Conservation (phyloP, 2,113 vertebrate species). For the Gnathonemus longibarbis region DNA sequence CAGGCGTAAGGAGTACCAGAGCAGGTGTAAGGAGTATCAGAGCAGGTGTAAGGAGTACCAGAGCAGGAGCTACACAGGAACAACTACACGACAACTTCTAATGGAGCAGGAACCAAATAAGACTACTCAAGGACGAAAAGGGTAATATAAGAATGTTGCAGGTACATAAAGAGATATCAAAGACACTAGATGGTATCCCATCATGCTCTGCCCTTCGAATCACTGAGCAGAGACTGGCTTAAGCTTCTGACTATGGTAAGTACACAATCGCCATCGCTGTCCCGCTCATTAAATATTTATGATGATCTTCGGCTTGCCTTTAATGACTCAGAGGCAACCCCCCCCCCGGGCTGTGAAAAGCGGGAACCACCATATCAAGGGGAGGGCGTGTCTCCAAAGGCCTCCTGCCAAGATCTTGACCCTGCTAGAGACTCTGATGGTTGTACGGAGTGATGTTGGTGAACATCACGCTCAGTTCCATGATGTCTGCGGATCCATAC, state of each 20-base stretch:
- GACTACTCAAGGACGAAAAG: background rate
- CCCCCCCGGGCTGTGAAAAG: background rate
- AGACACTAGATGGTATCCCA: background rate
- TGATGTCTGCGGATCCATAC: conserved; percentile 33
- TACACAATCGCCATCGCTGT: background rate
- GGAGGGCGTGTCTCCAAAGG: background rate
- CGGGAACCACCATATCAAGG: background rate
- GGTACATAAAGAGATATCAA: background rate
- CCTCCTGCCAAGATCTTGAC: background rate
- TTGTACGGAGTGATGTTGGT: background rate
- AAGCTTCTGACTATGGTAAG: background rate
- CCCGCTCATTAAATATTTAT: conserved; percentile 51
- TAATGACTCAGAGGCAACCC: conserved; percentile 31
- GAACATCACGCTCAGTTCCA: background rate
- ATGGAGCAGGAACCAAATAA: background rate
- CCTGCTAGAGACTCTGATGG: background rate
- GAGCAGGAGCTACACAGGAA: background rate
- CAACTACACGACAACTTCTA: background rate
- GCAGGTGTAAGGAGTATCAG: background rate
- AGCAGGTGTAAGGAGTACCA: background rate
- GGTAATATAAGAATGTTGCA: background rate
- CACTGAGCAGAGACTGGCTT: background rate
- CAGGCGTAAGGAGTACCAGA: background rate
- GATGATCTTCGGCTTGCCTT: conserved; percentile 22
- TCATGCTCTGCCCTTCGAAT: conserved; percentile 39